phyloP scores from a whole-genome alignment of 2,888 invertebrate genomes.

The Ormyrus labotus region DNA sequence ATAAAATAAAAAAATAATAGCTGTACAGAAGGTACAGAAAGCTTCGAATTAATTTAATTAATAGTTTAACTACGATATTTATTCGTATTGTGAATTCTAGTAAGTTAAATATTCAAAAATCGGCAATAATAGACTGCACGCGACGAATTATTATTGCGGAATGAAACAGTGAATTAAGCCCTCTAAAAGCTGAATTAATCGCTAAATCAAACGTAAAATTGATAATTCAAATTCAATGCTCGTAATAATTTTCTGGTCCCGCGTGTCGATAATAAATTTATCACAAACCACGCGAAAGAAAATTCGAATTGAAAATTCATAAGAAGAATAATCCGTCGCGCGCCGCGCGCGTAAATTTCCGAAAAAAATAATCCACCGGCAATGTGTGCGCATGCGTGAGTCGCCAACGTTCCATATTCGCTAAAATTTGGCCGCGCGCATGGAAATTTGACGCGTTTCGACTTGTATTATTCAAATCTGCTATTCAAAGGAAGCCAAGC shows the following conservation, averaged over 20 bases:
- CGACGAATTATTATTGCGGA: not conserved
- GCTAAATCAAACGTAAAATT: constrained; percentile 9
- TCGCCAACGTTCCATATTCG: too few relatives aligned
- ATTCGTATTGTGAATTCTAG: too few relatives aligned
- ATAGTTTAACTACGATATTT: too few relatives aligned
- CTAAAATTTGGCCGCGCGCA: too few relatives aligned
- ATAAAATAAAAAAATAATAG: too few relatives aligned
- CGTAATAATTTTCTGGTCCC: not conserved
- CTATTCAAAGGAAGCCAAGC: constrained; percentile 48
- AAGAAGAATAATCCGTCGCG: not conserved
- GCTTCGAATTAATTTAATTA: too few relatives aligned
- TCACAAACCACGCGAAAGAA: not conserved
- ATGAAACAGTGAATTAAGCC: constrained; percentile 12
- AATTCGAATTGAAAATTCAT: not conserved
- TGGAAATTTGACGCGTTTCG: constrained; percentile 16
- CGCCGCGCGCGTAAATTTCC: too few relatives aligned
- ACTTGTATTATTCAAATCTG: constrained; percentile 36
- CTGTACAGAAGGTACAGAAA: too few relatives aligned
- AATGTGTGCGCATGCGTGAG: too few relatives aligned
- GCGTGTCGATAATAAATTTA: not conserved
- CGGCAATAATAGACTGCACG: too few relatives aligned
- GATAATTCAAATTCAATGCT: constrained; percentile 5
- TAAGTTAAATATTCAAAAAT: too few relatives aligned
- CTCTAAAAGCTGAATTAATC: constrained; percentile 1
- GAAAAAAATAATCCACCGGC: too few relatives aligned